Conservation (phyloP, 1,140 invertebrate genomes). For the Nephila pilipes region DNA sequence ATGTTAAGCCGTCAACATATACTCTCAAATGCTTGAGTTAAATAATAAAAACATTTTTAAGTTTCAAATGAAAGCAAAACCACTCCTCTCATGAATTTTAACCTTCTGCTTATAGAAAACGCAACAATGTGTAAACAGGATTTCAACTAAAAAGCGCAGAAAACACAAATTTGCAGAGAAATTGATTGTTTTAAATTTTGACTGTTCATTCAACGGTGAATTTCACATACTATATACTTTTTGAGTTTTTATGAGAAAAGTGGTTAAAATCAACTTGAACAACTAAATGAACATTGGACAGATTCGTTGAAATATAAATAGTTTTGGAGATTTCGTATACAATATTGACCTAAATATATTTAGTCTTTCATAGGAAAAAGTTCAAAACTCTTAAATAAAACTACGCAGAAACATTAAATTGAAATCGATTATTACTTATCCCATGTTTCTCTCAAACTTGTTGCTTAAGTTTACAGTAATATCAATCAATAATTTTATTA, state of each 20-base stretch:
- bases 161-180: neutral
- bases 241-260: neutral
- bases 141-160: neutral
- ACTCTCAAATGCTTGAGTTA: neutral
- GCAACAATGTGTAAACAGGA: neutral
- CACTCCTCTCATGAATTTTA: neutral
- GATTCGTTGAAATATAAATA: neutral
- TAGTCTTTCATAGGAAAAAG: neutral
- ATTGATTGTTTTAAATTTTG: conserved; percentile 28
- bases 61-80: neutral
- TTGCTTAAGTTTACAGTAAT: too few species aligned
- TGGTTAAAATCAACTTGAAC: neutral
- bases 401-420: too few species aligned
- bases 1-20: neutral
- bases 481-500: too few species aligned
- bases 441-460: too few species aligned
- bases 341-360: neutral
- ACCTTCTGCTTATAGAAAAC: neutral
- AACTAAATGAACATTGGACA: neutral
- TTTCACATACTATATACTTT: neutral
- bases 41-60: conserved; percentile 13
- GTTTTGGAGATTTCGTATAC: neutral
- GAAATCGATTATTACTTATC: too few species aligned
- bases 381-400: too few species aligned
- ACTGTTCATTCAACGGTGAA: conserved; percentile 11